Percentiles rank a stretch among this genome's conserved stretches.
Conservation (phyloP, 2,797 vertebrate genomes). For the Macrochelys suwanniensis region DNA sequence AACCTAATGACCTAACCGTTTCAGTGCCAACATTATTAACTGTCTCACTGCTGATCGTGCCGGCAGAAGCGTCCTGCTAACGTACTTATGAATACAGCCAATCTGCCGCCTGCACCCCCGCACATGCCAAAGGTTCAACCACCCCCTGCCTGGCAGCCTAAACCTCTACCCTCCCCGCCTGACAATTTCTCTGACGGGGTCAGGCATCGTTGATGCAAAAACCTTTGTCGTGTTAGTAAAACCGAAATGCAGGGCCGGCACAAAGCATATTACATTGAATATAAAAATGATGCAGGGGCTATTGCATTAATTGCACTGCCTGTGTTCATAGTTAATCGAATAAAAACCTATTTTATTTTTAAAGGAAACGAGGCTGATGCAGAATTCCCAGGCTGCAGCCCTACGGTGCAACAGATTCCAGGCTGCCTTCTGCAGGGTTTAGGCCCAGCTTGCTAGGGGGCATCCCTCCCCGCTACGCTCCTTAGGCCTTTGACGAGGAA, state of each 20-base stretch:
- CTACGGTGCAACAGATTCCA: fast-evolving
- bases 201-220: background rate
- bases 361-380: background rate
- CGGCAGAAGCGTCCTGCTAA: slow-evolving; percentile 38
- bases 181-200: background rate
- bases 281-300: fast-evolving
- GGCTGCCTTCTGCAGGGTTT: too few species aligned
- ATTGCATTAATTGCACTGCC: background rate
- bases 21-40: background rate
- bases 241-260: background rate
- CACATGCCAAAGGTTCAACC: background rate
- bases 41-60: background rate
- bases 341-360: background rate
- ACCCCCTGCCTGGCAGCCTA: background rate
- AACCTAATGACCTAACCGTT: background rate
- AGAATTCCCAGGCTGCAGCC: slow-evolving; percentile 1
- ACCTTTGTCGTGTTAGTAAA: background rate
- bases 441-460: background rate
- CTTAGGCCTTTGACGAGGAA: background rate
- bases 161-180: background rate
- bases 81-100: fast-evolving
- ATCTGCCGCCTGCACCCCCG: background rate
- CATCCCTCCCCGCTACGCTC: background rate
- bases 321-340: background rate
- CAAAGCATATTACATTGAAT: background rate